Base-by-base conservation (phyloP, 2,888 invertebrate species). In the Napeogenes sylphis region DNA sequence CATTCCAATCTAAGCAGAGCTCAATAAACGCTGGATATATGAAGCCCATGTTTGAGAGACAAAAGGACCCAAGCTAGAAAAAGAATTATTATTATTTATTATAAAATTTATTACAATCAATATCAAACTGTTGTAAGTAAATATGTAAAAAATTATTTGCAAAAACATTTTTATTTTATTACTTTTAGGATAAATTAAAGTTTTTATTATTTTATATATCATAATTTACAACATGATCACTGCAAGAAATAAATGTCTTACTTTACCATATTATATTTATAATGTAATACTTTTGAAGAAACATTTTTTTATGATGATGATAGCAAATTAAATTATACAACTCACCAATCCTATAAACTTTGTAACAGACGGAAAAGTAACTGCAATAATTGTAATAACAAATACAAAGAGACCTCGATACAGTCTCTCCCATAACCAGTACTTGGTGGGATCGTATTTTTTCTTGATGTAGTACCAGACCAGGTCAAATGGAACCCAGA, bases 381-480 rank as follows among this genome's bases (percentile, higher is more conserved):
- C 58, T 0, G 83, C 76, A 0, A 83, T 55, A 0, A 71, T 0
- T 0, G 75, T 75, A 33, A 85, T 74, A 2, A 57, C 0, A 0
- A 71, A 2, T 0, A 84, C 79, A 1, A 76, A 72, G 0, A 73
- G 1, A 0, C 69, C 70, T 3, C 84, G 70, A 61, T 81, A 84
- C 0, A 84, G 62, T 1, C 83, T 68, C 68, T 85, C 81, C 83
- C 81, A 81, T 0, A 80, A n/a, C 82, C 82, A 83, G 30, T 72
- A 69, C 14, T 71, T 75, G 0, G 65, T 45, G 0, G 69, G 68
- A 0, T 63, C 46, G 60, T 83, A 76, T 0, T 59, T 61, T 6
- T 55, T 58, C 66, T 76, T 75, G 10, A 83, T 33, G 54, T 83
- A 82, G 58, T 69, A 66, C 84, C 83, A 85, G 4, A 77, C 65